Base-by-base conservation (phyloP, 2,888 invertebrate species). In the Timema cristinae region DNA sequence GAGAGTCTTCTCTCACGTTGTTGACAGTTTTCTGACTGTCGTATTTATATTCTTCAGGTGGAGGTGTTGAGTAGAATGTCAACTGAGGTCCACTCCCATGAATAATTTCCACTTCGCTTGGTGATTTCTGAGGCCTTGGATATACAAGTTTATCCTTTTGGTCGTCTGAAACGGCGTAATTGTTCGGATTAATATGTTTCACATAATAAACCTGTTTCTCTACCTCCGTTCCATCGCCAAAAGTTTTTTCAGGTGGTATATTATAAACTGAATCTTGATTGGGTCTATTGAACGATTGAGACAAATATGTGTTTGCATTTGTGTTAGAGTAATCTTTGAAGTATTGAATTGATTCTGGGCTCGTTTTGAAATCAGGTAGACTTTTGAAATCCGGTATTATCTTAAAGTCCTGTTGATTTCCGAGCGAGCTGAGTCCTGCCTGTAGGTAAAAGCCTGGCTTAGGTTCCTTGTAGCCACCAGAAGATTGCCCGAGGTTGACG, bases 151-250 rank as follows among this genome's bases (percentile, higher is more conserved):
- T 63, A 10, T 48, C 63, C 9, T 8, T 63, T 32, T 63, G 48
- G 59, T 59, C n/a, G 59, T 59, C 32, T 9, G 32, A 59, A 63
- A 48, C 48, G 2, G 32, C 13, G 63, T 48, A 63, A 6, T 10
- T 32, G 13, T 32, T 47, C 11, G 47, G 10, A n/a, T 32, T 63
- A 0, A 63, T 48, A 15, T 63, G 11, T 47, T 63, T 63, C 47
- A 32, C 47, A 7, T 63, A 63, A 13, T 48, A 63, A 10, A 63
- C 63, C 47, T 63, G 47, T 63, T 63, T 63, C 63, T 48, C 63
- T 13, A 63, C 47, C 48, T 32, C 32, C 32, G 32, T 32, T 32
- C 32, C 32, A 32, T 32, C 32, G 32, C 4, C 32, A 32, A 32
- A 32, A 32, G 32, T 32, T 32, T 32, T 32, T 4, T 32, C 32